Conservation (phyloP, 1,140 invertebrate species). For the Sycophila sp. region DNA sequence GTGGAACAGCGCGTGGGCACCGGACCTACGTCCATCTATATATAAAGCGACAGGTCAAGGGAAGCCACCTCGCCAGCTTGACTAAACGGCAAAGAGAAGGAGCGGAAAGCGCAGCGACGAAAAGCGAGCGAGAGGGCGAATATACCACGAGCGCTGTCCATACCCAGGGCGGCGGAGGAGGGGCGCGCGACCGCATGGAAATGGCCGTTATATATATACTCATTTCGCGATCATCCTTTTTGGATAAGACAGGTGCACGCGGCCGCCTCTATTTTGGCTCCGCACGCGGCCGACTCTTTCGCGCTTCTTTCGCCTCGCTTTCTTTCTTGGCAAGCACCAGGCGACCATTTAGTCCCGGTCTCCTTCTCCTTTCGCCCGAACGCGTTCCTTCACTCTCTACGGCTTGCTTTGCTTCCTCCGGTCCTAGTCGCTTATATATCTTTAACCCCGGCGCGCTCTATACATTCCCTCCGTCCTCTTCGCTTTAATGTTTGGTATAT, state of each 20-base stretch:
- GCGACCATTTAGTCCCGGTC: slow-evolving; percentile 14
- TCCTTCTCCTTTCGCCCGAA: not conserved
- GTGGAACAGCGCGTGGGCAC: not conserved
- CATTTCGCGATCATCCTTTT: slow-evolving; percentile 39
- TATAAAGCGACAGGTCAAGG: slow-evolving; percentile 31
- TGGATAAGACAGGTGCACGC: slow-evolving; percentile 42
- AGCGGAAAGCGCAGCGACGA: not conserved
- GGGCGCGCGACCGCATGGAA: slow-evolving; percentile 2
- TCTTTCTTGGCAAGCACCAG: slow-evolving; percentile 7
- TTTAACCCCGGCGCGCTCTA: too few species aligned
- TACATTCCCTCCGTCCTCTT: not conserved
- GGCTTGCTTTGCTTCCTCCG: not conserved
- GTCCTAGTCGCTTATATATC: too few species aligned
- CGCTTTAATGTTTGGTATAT: slow-evolving; percentile 6
- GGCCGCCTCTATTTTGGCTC: slow-evolving; percentile 43
- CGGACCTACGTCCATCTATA: not conserved
- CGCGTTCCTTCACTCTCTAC: not conserved
- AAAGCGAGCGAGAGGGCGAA: not conserved
- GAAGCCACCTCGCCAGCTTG: not conserved
- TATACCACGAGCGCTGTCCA: not conserved
- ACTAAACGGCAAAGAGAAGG: not conserved
- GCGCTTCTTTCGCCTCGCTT: not conserved
- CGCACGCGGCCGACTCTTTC: not conserved
- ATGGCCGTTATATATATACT: slow-evolving; percentile 19
- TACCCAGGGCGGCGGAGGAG: not conserved